phyloP scores from a whole-genome alignment of 1,140 invertebrate genomes.

The Neotoxoptera formosana region DNA sequence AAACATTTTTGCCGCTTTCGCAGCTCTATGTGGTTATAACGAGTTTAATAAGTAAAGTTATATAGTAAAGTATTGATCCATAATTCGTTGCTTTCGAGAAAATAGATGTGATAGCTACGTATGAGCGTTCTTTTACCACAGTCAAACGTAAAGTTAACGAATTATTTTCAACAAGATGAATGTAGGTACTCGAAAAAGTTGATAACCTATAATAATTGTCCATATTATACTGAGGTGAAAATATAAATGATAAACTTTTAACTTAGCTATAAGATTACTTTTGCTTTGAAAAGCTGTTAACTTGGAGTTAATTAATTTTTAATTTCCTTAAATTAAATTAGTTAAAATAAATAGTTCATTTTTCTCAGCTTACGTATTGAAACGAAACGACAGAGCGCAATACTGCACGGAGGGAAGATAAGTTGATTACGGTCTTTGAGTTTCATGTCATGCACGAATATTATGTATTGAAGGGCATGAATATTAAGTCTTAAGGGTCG shows the following conservation, averaged over 20 bases:
- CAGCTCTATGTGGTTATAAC: too few species aligned
- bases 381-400: background rate
- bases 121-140: background rate
- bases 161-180: too few species aligned
- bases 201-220: background rate
- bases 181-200: background rate
- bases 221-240: background rate
- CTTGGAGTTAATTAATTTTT: background rate
- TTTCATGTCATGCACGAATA: background rate
- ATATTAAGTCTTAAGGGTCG: background rate
- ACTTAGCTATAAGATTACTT: background rate
- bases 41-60: too few species aligned
- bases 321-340: background rate
- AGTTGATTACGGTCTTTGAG: background rate
- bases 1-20: too few species aligned
- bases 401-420: background rate
- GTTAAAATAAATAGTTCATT: background rate
- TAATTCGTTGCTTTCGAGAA: background rate
- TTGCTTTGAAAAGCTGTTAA: background rate
- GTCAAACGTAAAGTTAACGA: background rate
- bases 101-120: background rate
- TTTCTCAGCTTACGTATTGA: background rate
- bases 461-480: background rate
- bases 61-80: too few species aligned
- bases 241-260: background rate